phyloP scores from a whole-genome alignment of 2,797 vertebrate genomes.

The Sebastes paucispinis region DNA sequence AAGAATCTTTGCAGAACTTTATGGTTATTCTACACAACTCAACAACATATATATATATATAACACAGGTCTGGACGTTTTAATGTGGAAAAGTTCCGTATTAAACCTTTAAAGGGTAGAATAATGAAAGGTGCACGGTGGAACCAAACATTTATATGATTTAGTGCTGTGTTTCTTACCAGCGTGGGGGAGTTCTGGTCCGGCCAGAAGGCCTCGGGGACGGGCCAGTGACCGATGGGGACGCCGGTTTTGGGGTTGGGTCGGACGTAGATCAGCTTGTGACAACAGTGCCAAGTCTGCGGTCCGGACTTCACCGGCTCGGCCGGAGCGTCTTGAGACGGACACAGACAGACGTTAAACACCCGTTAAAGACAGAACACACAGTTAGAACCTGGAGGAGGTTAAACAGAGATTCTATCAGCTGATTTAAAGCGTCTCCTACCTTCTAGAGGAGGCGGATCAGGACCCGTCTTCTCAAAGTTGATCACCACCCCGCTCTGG shows the following conservation, averaged over 20 bases:
- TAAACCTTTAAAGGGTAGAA: too few species aligned
- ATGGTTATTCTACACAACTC: too few species aligned
- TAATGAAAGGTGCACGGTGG: background rate
- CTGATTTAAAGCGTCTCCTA: constrained; percentile 59
- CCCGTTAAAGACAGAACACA: background rate
- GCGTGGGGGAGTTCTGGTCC: constrained; percentile 96
- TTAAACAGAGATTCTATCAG: constrained; percentile 15
- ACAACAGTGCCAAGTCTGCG: constrained; percentile 91
- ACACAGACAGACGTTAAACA: background rate
- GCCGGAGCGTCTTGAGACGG: constrained; percentile 82
- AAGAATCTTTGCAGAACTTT: background rate
- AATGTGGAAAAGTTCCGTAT: too few species aligned
- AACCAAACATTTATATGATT: background rate
- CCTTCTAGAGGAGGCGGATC: constrained; percentile 92
- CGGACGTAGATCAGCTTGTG: constrained; percentile 98
- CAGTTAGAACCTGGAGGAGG: background rate
- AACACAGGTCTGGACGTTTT: too few species aligned
- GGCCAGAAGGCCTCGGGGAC: constrained; percentile 99
- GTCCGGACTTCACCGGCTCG: constrained; percentile 85
- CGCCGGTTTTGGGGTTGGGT: constrained; percentile 96
- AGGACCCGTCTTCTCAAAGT: constrained; percentile 96
- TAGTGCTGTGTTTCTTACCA: constrained; percentile 83
- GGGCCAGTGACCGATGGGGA: constrained; percentile 98
- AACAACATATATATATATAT: too few species aligned
- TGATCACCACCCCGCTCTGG: constrained; percentile 96